phyloP scores from a whole-genome alignment of 2,113 vertebrate species.

The Sprattus sprattus region DNA sequence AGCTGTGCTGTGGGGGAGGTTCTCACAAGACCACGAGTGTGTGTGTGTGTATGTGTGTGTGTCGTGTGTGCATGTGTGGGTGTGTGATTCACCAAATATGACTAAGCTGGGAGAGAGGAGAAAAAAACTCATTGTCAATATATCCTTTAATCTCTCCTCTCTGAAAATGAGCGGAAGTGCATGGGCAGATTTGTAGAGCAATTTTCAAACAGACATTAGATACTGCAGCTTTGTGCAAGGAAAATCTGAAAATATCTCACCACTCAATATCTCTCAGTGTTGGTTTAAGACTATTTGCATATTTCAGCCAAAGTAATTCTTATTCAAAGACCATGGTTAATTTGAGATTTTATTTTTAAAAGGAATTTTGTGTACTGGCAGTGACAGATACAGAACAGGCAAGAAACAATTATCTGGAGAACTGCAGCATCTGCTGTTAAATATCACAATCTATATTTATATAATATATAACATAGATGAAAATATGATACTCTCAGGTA shows the following conservation, averaged over 20 bases:
- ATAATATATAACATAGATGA: not conserved
- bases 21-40: not conserved
- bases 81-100: conserved; percentile 30
- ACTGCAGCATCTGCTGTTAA: not conserved
- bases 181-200: not conserved
- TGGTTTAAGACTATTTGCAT: not conserved
- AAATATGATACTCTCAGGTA: not conserved
- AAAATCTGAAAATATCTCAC: conserved; percentile 20
- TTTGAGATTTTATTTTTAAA: not conserved
- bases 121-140: not conserved
- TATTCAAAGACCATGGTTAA: not conserved
- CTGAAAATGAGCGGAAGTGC: not conserved
- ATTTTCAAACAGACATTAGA: not conserved
- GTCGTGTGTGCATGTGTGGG: not conserved
- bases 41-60: conserved; percentile 11
- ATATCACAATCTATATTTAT: not conserved
- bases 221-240: not conserved
- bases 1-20: conserved; percentile 47
- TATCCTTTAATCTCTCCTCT: not conserved
- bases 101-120: conserved; percentile 17
- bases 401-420: not conserved
- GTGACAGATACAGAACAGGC: not conserved
- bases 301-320: not conserved
- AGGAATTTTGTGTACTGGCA: not conserved
- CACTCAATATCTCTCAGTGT: not conserved